Evolutionary conservation across 2,888 invertebrate species (phyloP), one percentile per base, ranked within the genome.

Genomic region (Chrysolina americana): DNA sequence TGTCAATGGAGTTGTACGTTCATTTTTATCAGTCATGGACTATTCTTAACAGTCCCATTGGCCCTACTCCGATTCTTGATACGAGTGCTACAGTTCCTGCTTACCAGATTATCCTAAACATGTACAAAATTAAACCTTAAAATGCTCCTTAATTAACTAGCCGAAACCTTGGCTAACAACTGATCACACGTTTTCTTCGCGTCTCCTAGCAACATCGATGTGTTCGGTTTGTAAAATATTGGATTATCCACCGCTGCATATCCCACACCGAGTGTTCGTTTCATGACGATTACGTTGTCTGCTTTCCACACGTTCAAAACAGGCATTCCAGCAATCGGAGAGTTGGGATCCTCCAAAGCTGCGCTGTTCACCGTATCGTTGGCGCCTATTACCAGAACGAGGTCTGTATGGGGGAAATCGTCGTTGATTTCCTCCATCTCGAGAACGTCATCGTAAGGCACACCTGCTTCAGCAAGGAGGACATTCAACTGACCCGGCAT

Each of bases 391-490:
- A 96, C 96, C 66, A 97, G 89, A 0, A 94, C 95, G 23, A 96
- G 90, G 86, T 97, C 96, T 11, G 96, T 95, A 41, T 94, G 92
- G 0, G 92, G 89, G 89, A 97, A 96, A 82, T 96, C 96, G 10
- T 94, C 93, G 86, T 97, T 96, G 83, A 97, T 95, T 89, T 96
- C 96, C 69, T 97, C 96, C 96, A 97, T 96, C 90, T 97, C 96
- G 78, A 94, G 90, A 0, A 96, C 94, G 82, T 96, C 93, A 86
- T 97, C 96, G 85, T 97, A 97, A 0, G 96, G 95, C 0, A 97
- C 96, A n/a, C 96, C 96, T 6, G 97, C 97, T 89, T 97, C 97
- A 0, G 96, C 96, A 70, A 97, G 90, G 75, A 97, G 89, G n/a
- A 97, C 97, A 86, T 97, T 97, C 84, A 97, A 87, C 86, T 97